These are phyloP conservation scores for Echinops telfairi DNA, from an alignment of 2,113 vertebrate genomes.

Conservation along the genomic window DNA sequence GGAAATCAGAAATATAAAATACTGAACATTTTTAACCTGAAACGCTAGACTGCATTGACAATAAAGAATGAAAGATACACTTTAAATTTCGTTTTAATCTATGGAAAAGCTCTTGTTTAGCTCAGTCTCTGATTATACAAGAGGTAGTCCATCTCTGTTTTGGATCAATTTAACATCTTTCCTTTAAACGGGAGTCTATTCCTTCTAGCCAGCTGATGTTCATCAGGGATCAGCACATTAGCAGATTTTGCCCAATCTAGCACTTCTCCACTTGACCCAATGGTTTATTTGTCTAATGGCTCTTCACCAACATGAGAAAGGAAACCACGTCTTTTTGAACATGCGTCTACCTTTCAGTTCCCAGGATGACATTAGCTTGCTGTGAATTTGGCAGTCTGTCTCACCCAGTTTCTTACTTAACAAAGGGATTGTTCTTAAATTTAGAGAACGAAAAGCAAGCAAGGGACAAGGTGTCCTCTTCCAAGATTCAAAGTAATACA, in stretches of 20 bases:
- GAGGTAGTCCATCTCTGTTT: not conserved
- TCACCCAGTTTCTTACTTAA: not conserved
- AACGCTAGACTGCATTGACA: not conserved
- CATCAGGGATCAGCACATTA: conserved; percentile 59
- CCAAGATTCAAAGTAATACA: conserved; percentile 3
- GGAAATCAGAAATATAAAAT: not conserved
- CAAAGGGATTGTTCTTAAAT: conserved; percentile 50
- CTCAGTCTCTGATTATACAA: not conserved
- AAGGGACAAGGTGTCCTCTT: conserved; percentile 27
- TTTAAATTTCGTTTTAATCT: not conserved
- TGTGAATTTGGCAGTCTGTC: conserved; percentile 51
- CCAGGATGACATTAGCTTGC: not conserved
- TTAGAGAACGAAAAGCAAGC: conserved; percentile 36
- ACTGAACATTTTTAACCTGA: not conserved
- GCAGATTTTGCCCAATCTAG: not conserved
- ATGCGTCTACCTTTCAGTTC: conserved; percentile 27
- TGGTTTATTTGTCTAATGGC: conserved; percentile 69
- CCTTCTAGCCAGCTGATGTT: conserved; percentile 59
- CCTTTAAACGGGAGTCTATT: not conserved
- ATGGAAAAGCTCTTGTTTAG: not conserved
- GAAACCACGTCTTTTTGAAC: conserved; percentile 3
- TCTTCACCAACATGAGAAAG: not conserved
- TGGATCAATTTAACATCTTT: not conserved
- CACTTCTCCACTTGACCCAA: conserved; percentile 17
- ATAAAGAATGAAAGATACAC: not conserved